phyloP scores from a whole-genome alignment of 2,113 vertebrate species.

The Oncorhynchus clarkii region DNA sequence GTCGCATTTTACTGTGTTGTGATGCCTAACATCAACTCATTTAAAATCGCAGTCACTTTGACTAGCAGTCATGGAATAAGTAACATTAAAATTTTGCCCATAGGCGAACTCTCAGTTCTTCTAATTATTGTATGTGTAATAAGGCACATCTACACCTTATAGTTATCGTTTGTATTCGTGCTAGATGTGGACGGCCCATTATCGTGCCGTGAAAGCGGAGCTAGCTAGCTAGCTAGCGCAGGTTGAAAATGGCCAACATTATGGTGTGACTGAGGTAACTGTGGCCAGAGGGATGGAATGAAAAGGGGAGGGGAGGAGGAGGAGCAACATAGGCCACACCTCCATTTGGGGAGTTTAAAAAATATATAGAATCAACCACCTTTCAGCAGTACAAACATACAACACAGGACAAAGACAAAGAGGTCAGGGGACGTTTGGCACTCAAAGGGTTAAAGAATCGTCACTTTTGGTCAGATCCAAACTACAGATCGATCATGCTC shows the following conservation, averaged over 20 bases:
- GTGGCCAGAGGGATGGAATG: neutral
- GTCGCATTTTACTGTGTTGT: neutral
- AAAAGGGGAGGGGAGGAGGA: neutral
- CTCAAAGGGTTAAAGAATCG: constrained; percentile 84
- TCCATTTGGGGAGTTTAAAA: neutral
- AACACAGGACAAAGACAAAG: constrained; percentile 37
- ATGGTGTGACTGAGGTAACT: neutral
- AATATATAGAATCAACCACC: constrained; percentile 71
- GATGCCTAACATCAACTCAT: too few relatives aligned
- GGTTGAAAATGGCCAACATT: neutral
- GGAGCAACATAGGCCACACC: neutral
- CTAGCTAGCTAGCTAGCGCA: neutral
- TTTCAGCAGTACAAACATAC: constrained; percentile 70
- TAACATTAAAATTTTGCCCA: too few relatives aligned
- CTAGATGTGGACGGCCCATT: too few relatives aligned
- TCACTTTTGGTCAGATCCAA: constrained; percentile 34
- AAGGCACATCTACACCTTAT: too few relatives aligned
- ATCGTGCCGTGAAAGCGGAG: neutral
- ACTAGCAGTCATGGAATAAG: too few relatives aligned
- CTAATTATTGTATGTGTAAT: too few relatives aligned
- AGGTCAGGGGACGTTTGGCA: constrained; percentile 59
- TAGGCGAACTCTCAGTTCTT: too few relatives aligned
- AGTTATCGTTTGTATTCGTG: too few relatives aligned
- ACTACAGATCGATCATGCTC: neutral
- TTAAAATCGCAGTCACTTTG: too few relatives aligned